Percentiles rank a stretch among this genome's conserved stretches.
These are phyloP conservation scores for Callimorpha dominula DNA, from an alignment of 2,888 invertebrate species.

Conservation along the genomic window DNA sequence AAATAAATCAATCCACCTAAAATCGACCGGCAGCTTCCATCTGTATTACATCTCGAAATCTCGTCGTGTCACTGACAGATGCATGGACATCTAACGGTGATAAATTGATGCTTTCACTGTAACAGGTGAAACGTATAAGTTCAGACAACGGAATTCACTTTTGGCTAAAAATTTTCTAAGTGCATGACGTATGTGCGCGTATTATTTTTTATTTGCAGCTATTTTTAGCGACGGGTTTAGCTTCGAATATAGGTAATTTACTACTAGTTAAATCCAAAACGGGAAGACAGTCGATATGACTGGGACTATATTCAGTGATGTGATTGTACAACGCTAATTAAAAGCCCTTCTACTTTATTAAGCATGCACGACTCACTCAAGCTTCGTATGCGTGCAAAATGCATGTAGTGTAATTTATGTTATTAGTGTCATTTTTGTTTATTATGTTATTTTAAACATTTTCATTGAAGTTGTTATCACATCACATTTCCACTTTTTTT, in stretches of 20 bases:
- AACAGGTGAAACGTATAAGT: slow-evolving; percentile 20
- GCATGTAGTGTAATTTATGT: too few species aligned
- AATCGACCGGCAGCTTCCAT: slow-evolving; percentile 1
- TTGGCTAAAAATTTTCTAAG: slow-evolving; percentile 1
- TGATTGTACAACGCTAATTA: too few species aligned
- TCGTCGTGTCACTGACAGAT: slow-evolving; percentile 2
- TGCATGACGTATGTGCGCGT: slow-evolving; percentile 1
- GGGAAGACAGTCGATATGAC: not conserved
- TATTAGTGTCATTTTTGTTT: too few species aligned
- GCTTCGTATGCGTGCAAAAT: too few species aligned
- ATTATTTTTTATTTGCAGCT: not conserved
- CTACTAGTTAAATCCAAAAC: too few species aligned
- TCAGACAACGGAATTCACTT: slow-evolving; percentile 20
- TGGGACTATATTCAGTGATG: not conserved
- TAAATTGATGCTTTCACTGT: slow-evolving; percentile 13
- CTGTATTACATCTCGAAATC: slow-evolving; percentile 9
- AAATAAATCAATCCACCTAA: not conserved
- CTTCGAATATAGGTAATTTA: not conserved
- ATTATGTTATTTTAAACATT: too few species aligned
- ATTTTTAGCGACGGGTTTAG: not conserved
- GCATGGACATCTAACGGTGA: slow-evolving; percentile 15
- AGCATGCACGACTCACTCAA: too few species aligned
- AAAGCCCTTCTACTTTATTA: too few species aligned
- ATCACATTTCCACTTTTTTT: too few species aligned
- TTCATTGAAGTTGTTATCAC: too few species aligned